These are phyloP conservation scores for Theristicus caerulescens DNA, from an alignment of 2,113 vertebrate species.

Conservation along the genomic window DNA sequence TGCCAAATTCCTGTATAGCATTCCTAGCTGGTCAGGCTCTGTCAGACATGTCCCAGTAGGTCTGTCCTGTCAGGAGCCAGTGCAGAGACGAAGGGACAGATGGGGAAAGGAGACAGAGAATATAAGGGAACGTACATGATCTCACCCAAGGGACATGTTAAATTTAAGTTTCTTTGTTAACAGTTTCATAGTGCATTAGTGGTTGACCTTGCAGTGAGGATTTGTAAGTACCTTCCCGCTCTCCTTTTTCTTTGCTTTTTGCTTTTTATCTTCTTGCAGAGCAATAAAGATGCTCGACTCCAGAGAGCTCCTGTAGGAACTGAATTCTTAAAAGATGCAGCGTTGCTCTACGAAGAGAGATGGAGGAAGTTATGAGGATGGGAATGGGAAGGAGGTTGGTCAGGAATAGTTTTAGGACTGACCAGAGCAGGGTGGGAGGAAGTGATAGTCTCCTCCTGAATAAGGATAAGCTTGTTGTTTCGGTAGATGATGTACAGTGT, in stretches of 20 bases:
- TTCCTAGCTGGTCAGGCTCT: background rate
- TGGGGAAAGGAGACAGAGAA: slow-evolving; percentile 26
- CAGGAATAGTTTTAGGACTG: background rate
- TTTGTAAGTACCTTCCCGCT: background rate
- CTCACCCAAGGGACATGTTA: slow-evolving; percentile 55
- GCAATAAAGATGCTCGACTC: background rate
- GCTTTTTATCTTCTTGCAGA: slow-evolving; percentile 30
- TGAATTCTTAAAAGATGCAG: background rate
- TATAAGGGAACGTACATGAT: slow-evolving; percentile 40
- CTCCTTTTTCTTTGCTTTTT: slow-evolving; percentile 4
- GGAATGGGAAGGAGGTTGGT: background rate
- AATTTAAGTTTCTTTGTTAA: slow-evolving; percentile 68
- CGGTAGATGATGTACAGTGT: fast-evolving
- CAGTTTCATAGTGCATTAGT: slow-evolving; percentile 57
- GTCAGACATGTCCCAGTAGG: background rate
- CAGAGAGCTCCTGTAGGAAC: background rate
- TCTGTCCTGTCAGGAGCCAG: background rate
- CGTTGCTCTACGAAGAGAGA: background rate
- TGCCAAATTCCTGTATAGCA: fast-evolving
- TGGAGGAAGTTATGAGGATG: background rate
- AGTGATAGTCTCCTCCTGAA: background rate
- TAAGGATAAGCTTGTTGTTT: background rate
- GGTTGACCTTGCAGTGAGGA: slow-evolving; percentile 64
- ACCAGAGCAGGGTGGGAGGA: background rate
- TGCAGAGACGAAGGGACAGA: background rate